Evolutionary conservation across 2,113 vertebrate genomes (phyloP), one percentile per base, ranked within the genome.

Genomic region (Pipa parva): DNA sequence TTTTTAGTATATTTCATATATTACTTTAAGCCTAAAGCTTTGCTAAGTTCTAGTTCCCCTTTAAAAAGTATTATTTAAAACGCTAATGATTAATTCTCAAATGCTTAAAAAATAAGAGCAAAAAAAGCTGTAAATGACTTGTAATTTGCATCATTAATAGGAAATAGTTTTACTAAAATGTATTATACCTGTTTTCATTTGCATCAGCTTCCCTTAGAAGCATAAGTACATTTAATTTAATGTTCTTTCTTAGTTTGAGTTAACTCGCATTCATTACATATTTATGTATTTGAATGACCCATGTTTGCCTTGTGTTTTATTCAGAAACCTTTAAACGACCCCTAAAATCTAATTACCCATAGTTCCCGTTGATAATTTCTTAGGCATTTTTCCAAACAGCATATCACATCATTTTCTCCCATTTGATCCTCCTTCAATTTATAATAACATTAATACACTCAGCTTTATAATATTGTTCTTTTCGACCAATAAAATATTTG

Each of bases 271-370:
- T 17, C 45, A 52, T 52, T 13, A 59, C 37, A 69, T 52, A 42
- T 66, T 59, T 69, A 48, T 52, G 46, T 4, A 20, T 56, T 7
- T 18, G 3, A 50, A n/a, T 68, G 65, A 68, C 65, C 45, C 24
- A 20, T 52, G n/a, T 12, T 11, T 68, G 45, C 29, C n/a, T 1
- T 59, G 46, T 51, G 29, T 48, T 29, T 59, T 49, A 24, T 39
- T 21, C n/a, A 39, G 31, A 33, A 50, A 69, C 65, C 56, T 69
- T 49, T 60, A 69, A 18, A 9, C 52, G 64, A 61, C 57, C 66
- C 57, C 58, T 54, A 45, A 54, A 60, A 69, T 61, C 48, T 61
- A 61, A 69, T 60, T 69, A 42, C 25, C 66, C 42, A 51, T n/a
- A 59, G 46, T 59, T 59, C 65, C 31, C 54, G 45, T 18, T 28